Conservation (phyloP, 92 coral and sea anemone genomes). For the Phenganax marumi region DNA sequence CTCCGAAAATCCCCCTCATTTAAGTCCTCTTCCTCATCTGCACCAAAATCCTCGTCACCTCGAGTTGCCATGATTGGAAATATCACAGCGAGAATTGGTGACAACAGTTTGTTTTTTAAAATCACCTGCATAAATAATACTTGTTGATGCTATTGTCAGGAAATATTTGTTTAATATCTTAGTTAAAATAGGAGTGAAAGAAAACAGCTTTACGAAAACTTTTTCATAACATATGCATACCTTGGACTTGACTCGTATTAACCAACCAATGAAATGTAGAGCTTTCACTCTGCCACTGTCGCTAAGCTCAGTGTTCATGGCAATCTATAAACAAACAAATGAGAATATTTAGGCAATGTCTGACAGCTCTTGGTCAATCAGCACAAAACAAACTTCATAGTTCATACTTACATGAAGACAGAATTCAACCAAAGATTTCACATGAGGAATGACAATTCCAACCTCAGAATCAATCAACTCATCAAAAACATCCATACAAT, state of each 20-base stretch:
- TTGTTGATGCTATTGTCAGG: too few species aligned
- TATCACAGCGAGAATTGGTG: constrained; percentile 80
- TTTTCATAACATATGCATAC: constrained; percentile 26
- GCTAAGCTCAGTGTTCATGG: constrained; percentile 67
- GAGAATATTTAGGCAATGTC: not conserved
- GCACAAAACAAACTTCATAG: not conserved
- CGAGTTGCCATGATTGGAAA: constrained; percentile 95
- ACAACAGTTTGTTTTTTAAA: constrained; percentile 75
- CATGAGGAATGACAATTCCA: constrained; percentile 94
- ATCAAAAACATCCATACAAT: constrained; percentile 98
- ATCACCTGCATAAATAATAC: constrained; percentile 57
- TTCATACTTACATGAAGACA: constrained; percentile 68
- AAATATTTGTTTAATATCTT: too few species aligned
- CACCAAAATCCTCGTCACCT: constrained; percentile 77
- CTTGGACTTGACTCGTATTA: constrained; percentile 91
- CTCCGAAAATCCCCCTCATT: constrained; percentile 57
- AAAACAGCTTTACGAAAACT: too few species aligned
- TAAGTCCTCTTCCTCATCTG: constrained; percentile 64
- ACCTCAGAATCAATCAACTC: constrained; percentile 97
- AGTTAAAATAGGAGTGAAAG: too few species aligned
- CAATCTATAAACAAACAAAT: constrained; percentile 57
- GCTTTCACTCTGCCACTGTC: constrained; percentile 85
- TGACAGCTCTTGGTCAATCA: not conserved
- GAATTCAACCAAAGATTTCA: constrained; percentile 82
- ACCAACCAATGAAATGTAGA: constrained; percentile 82